phyloP scores from a whole-genome alignment of 2,797 vertebrate genomes.

The Mus caroli region DNA sequence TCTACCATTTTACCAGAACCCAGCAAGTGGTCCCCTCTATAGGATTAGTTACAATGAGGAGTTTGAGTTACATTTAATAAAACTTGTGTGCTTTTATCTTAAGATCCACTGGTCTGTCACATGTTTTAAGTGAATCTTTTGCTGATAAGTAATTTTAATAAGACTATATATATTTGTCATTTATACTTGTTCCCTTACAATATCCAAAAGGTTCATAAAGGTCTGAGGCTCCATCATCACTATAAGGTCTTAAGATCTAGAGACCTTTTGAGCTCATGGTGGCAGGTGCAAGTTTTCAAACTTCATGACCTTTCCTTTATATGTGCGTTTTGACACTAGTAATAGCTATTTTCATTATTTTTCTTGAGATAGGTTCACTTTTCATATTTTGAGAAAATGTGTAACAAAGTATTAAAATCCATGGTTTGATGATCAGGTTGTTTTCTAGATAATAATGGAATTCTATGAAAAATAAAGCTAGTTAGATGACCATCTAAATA shows the following conservation, averaged over 20 bases:
- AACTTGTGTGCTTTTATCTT: not conserved
- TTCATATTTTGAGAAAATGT: slow-evolving; percentile 50
- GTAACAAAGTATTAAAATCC: not conserved
- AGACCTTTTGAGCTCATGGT: not conserved
- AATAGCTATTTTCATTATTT: slow-evolving; percentile 2
- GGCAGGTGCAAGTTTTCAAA: not conserved
- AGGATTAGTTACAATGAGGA: not conserved
- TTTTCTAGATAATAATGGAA: not conserved
- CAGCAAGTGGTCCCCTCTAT: not conserved
- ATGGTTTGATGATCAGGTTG: not conserved
- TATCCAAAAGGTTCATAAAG: slow-evolving; percentile 18
- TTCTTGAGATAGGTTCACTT: not conserved
- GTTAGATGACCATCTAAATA: slow-evolving; percentile 7
- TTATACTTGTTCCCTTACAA: not conserved
- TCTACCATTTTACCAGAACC: not conserved
- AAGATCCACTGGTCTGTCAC: not conserved
- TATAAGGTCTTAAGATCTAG: slow-evolving; percentile 12
- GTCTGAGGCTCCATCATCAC: not conserved
- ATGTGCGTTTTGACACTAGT: not conserved
- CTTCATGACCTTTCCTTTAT: slow-evolving; percentile 34
- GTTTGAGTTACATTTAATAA: slow-evolving; percentile 23
- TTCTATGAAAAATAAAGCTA: not conserved
- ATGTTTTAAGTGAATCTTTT: slow-evolving; percentile 42
- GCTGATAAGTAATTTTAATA: not conserved
- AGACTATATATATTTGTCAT: not conserved